These are phyloP conservation scores for Melinaea marsaeus DNA, from an alignment of 2,888 invertebrate species.

Conservation along the genomic window DNA sequence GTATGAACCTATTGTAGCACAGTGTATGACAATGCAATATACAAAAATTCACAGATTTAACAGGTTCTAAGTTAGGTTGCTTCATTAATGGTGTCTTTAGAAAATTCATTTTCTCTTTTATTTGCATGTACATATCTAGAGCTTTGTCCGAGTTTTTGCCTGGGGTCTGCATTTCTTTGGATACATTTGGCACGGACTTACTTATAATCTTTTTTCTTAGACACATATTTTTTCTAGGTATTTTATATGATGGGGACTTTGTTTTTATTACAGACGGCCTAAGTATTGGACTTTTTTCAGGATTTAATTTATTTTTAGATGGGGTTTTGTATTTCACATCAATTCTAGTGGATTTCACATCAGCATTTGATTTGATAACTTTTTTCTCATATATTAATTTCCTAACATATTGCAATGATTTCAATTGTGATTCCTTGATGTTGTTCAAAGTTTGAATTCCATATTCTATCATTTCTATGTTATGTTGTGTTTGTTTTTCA, in stretches of 20 bases:
- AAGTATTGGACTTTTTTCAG: conserved; percentile 34
- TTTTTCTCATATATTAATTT: conserved; percentile 50
- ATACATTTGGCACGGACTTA: conserved; percentile 60
- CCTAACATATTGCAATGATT: conserved; percentile 48
- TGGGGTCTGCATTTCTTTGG: conserved; percentile 43
- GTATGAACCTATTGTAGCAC: too few species aligned
- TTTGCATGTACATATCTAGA: conserved; percentile 60
- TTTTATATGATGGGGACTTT: conserved; percentile 62
- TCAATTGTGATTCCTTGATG: conserved; percentile 51
- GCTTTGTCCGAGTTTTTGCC: conserved; percentile 50
- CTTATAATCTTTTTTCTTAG: conserved; percentile 52
- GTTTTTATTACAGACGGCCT: conserved; percentile 51
- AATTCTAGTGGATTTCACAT: conserved; percentile 28
- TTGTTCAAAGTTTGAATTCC: conserved; percentile 45
- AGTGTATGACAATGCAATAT: too few species aligned
- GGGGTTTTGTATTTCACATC: conserved; percentile 35
- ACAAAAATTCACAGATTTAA: conserved; percentile 32
- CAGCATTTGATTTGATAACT: conserved; percentile 32
- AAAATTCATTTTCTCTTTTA: conserved; percentile 64
- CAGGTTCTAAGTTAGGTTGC: conserved; percentile 30
- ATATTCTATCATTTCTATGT: conserved; percentile 53
- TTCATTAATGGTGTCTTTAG: conserved; percentile 58
- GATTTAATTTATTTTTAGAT: conserved; percentile 31
- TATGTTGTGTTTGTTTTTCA: conserved; percentile 47
- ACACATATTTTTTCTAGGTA: conserved; percentile 57